These are phyloP conservation scores for Cheiracanthium punctorium DNA, from an alignment of 2,888 invertebrate genomes.

Conservation along the genomic window DNA sequence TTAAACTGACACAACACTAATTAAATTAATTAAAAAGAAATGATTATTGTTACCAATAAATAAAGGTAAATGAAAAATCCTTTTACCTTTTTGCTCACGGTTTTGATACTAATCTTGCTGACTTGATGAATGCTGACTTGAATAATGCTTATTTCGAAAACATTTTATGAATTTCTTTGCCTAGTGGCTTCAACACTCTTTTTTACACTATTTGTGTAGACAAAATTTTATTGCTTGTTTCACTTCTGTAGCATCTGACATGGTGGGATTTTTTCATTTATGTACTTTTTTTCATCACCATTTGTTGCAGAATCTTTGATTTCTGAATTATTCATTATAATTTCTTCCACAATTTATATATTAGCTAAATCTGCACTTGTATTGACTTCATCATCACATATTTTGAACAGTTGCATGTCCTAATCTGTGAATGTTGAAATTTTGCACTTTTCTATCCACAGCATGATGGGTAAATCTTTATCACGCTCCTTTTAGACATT, in stretches of 20 bases:
- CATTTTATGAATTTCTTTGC: too few relatives aligned
- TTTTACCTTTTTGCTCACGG: too few relatives aligned
- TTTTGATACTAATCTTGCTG: too few relatives aligned
- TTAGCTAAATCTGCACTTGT: background rate
- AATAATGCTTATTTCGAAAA: too few relatives aligned
- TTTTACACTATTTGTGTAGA: background rate
- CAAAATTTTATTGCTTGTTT: conserved; percentile 7
- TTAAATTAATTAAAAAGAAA: too few relatives aligned
- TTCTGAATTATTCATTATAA: background rate
- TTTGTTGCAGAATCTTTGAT: background rate
- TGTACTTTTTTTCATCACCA: background rate
- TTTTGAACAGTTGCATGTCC: background rate
- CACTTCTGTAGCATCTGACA: background rate
- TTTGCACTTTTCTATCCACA: background rate
- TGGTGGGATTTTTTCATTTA: background rate
- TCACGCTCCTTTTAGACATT: too few relatives aligned
- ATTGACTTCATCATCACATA: too few relatives aligned
- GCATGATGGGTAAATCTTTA: too few relatives aligned
- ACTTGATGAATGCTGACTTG: too few relatives aligned
- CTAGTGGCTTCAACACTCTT: background rate
- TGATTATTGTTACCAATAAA: too few relatives aligned
- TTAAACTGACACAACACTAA: too few relatives aligned
- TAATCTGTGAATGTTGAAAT: background rate
- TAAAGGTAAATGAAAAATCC: too few relatives aligned
- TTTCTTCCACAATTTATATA: background rate